phyloP scores from a whole-genome alignment of 1,140 invertebrate species.

The Proales similis region DNA sequence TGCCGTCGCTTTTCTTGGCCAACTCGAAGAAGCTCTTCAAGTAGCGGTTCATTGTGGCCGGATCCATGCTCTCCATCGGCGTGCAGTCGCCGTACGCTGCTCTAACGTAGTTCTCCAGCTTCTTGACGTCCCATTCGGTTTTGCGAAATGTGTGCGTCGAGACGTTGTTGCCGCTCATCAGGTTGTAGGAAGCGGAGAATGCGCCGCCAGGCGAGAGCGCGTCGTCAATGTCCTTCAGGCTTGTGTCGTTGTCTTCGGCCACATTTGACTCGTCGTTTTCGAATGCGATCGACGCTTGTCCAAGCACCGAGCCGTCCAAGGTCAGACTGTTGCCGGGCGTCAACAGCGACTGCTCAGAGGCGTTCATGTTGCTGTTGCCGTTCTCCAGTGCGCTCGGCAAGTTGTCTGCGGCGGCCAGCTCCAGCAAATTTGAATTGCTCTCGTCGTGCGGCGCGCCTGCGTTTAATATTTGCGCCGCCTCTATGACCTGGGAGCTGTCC shows the following conservation, averaged over 20 bases:
- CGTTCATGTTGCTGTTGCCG: no score
- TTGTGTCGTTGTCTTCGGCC: conserved; percentile 8
- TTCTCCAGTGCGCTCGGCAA: no score
- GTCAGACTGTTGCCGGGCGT: no score
- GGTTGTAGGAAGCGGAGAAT: neutral
- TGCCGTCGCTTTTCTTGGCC: conserved; percentile 20
- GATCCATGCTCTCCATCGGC: conserved; percentile 31
- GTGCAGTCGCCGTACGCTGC: conserved; percentile 8
- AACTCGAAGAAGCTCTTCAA: conserved; percentile 33
- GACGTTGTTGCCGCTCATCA: conserved; percentile 18
- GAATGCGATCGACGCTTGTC: no score
- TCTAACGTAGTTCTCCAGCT: conserved; percentile 11
- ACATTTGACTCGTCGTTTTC: conserved; percentile 31
- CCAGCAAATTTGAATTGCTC: no score
- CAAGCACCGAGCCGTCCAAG: no score
- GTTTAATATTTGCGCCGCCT: no score
- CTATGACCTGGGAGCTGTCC: no score
- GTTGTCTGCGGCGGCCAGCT: no score
- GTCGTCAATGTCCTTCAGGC: conserved; percentile 23
- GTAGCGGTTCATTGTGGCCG: conserved; percentile 16
- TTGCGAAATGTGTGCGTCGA: conserved; percentile 32
- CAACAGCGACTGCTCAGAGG: no score
- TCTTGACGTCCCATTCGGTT: conserved; percentile 31
- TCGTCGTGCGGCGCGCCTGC: no score
- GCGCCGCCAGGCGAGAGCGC: neutral